Evolutionary conservation across 2,113 vertebrate genomes (phyloP).

Genomic region (Dasypus novemcinctus): DNA sequence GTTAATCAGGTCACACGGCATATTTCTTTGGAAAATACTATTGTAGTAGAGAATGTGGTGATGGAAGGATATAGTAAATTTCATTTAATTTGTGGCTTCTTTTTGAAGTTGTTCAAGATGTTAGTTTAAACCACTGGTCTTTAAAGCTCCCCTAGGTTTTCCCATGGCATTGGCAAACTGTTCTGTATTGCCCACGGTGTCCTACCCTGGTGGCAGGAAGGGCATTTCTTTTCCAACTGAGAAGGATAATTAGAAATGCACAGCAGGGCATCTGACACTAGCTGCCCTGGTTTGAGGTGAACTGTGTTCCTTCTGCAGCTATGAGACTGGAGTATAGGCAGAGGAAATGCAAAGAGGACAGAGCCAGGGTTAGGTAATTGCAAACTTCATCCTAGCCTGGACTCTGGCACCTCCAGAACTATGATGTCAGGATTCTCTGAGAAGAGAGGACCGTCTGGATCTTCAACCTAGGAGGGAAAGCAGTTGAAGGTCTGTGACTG

Average conservation of each 20-base stretch:
- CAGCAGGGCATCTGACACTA: fast-evolving
- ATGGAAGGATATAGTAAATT: neutral
- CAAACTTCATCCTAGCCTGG: neutral
- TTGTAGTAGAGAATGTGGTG: neutral
- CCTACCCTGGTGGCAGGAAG: neutral
- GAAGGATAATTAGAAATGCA: neutral
- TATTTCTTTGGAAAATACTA: neutral
- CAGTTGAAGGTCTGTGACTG: neutral
- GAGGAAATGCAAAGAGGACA: neutral
- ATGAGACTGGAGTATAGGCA: too few species aligned
- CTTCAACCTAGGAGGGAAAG: neutral
- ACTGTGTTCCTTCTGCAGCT: fast-evolving
- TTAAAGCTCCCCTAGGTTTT: too few species aligned
- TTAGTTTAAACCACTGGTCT: neutral
- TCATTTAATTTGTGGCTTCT: neutral
- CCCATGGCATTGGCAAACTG: too few species aligned
- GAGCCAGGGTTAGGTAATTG: neutral
- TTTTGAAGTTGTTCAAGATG: neutral
- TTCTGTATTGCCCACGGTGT: fast-evolving
- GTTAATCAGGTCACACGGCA: too few species aligned
- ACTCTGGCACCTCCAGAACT: neutral
- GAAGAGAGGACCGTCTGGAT: neutral
- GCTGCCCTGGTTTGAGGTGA: neutral
- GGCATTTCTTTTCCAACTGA: neutral
- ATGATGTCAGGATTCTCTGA: fast-evolving